Percentiles rank a stretch among this genome's conserved stretches.
These are phyloP conservation scores for Pocillopora verrucosa DNA, from an alignment of 64 coral and sea anemone species.

Conservation along the genomic window DNA sequence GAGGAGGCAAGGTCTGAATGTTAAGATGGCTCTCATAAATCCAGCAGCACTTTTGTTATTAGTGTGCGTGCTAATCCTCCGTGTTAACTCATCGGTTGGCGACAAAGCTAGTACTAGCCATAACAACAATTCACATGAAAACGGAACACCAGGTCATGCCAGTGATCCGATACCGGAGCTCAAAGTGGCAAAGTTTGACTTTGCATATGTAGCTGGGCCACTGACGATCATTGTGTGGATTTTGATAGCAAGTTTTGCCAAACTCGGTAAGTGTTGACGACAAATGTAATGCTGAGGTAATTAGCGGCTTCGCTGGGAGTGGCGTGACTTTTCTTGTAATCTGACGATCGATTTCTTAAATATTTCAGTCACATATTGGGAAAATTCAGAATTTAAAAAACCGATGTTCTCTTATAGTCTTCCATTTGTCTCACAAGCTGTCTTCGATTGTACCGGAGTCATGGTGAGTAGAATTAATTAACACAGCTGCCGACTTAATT, in stretches of 20 bases:
- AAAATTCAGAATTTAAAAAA: neutral
- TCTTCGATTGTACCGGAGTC: conserved; percentile 83
- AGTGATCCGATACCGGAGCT: conserved; percentile 9
- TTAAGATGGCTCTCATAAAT: conserved; percentile 6
- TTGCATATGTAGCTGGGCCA: conserved; percentile 50
- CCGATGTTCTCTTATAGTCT: conserved; percentile 48
- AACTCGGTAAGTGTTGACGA: conserved; percentile 67
- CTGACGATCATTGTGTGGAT: conserved; percentile 83
- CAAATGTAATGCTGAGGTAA: neutral
- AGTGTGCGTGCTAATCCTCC: conserved; percentile 15
- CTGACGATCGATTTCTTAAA: neutral
- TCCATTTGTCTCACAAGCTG: conserved; percentile 79
- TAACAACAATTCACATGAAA: neutral
- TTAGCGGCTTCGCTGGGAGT: too few relatives aligned
- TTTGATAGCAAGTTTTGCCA: conserved; percentile 81
- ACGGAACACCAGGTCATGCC: neutral
- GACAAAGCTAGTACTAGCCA: neutral
- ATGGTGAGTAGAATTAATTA: conserved; percentile 61
- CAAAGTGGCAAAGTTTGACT: conserved; percentile 81
- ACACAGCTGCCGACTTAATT: neutral
- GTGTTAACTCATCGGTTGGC: neutral
- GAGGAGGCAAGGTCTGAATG: neutral
- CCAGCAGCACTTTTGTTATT: neutral
- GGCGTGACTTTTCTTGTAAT: neutral
- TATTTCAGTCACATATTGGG: neutral